Percentiles rank a stretch among this genome's conserved stretches.
Conservation (phyloP, 2,888 invertebrate genomes). For the Kryphioiulus occultus region DNA sequence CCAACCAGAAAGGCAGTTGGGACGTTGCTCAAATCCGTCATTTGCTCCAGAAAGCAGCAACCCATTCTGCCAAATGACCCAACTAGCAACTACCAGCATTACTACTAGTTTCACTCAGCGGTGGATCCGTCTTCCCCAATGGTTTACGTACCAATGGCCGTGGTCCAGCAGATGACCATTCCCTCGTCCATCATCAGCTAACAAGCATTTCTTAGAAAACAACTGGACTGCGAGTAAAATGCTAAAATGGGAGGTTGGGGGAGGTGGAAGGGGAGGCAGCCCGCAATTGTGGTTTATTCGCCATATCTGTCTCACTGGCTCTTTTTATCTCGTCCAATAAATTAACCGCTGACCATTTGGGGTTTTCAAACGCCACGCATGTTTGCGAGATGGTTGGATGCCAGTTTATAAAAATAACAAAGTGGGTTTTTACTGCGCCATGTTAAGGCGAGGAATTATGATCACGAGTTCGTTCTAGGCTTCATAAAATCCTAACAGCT, state of each 20-base stretch:
- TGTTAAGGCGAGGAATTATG: background rate
- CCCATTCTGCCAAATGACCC: background rate
- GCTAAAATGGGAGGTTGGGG: background rate
- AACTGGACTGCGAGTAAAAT: background rate
- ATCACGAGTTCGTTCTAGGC: background rate
- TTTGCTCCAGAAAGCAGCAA: background rate
- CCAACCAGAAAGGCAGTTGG: background rate
- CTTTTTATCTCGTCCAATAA: background rate
- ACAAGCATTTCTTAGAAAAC: background rate
- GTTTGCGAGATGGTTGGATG: background rate
- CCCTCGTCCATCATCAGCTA: background rate
- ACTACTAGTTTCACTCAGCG: background rate
- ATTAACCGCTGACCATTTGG: background rate
- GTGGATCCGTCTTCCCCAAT: background rate
- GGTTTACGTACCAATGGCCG: background rate
- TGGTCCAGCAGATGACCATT: background rate
- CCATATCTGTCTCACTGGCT: background rate
- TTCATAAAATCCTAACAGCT: too few relatives aligned
- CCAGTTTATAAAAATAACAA: constrained; percentile 5
- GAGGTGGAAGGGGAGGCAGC: background rate
- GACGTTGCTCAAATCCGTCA: background rate
- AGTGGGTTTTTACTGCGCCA: background rate
- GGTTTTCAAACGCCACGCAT: background rate
- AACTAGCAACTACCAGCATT: background rate
- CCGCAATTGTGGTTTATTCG: background rate